phyloP scores from a whole-genome alignment of 2,797 vertebrate species.

The Nannoperca australis region DNA sequence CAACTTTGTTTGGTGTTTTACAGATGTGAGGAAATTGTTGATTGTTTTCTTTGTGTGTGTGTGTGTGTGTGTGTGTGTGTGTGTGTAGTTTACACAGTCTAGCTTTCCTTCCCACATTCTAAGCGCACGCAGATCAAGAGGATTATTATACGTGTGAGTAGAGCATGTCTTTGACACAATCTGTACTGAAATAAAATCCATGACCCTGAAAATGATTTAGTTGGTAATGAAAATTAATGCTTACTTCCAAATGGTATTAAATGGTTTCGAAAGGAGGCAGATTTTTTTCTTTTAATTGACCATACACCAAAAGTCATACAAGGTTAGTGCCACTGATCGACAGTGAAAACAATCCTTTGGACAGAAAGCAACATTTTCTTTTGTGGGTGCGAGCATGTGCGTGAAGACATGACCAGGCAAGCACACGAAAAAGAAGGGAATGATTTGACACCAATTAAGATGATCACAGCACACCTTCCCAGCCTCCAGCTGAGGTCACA shows the following conservation, averaged over 20 bases:
- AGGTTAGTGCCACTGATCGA: not conserved
- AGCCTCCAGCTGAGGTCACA: conserved; percentile 31
- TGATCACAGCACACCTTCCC: conserved; percentile 17
- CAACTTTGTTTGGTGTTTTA: not conserved
- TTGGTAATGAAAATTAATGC: conserved; percentile 16
- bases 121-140: conserved; percentile 3
- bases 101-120: conserved; percentile 9
- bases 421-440: conserved; percentile 6
- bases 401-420: conserved; percentile 10
- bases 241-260: conserved; percentile 18
- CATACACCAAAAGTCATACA: not conserved
- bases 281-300: conserved; percentile 5
- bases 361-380: not conserved
- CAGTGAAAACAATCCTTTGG: not conserved
- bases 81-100: conserved; percentile 15
- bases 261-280: not conserved
- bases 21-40: not conserved
- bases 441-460: conserved; percentile 48
- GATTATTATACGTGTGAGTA: conserved; percentile 10
- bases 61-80: not conserved
- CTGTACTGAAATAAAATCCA: conserved; percentile 9
- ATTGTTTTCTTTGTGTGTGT: not conserved
- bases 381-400: not conserved
- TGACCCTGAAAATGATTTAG: conserved; percentile 28
- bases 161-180: not conserved